Evolutionary conservation across 2,888 invertebrate species (phyloP).

Genomic region (Laspeyria flexula): DNA sequence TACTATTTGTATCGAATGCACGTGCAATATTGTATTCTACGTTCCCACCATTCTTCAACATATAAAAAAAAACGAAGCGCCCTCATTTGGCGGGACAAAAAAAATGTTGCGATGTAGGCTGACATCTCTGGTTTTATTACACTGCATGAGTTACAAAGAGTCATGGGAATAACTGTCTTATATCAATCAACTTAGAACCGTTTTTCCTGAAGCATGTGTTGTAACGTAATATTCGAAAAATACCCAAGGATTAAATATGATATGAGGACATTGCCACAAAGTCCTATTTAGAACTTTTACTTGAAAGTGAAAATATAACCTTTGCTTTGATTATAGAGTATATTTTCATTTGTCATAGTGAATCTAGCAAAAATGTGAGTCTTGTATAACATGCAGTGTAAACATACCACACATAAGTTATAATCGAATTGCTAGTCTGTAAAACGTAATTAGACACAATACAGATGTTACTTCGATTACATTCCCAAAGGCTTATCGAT

Average conservation of each 20-base stretch:
- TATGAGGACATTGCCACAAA: too few species aligned
- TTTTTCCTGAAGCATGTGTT: too few species aligned
- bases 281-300: too few species aligned
- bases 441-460: slow-evolving; percentile 27
- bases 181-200: too few species aligned
- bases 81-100: slow-evolving; percentile 11
- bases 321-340: too few species aligned
- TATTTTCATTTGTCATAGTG: too few species aligned
- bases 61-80: slow-evolving; percentile 19
- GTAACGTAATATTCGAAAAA: too few species aligned
- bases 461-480: slow-evolving; percentile 22
- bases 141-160: background rate
- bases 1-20: slow-evolving; percentile 46
- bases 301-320: too few species aligned
- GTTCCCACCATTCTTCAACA: slow-evolving; percentile 37
- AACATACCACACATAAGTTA: slow-evolving; percentile 13
- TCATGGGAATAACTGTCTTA: too few species aligned
- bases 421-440: slow-evolving; percentile 42
- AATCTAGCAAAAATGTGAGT: too few species aligned
- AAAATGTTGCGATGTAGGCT: slow-evolving; percentile 23
- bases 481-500: slow-evolving; percentile 23
- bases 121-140: slow-evolving; percentile 9
- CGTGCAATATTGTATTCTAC: slow-evolving; percentile 44
- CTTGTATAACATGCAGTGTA: background rate
- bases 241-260: too few species aligned